phyloP scores from a whole-genome alignment of 2,888 invertebrate species.

The Amphipoea lucens region DNA sequence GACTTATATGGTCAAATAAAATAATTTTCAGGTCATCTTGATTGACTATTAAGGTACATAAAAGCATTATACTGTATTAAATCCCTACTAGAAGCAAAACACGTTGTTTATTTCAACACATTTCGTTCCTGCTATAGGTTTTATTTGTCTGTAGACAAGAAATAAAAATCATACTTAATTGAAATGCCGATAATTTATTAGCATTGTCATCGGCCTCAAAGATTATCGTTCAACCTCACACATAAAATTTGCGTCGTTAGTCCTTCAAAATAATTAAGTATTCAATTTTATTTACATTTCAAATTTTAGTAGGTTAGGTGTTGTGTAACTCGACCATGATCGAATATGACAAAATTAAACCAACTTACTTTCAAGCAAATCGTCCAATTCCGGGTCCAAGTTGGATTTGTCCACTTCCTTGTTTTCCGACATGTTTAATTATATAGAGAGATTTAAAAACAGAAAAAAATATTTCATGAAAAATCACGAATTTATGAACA shows the following conservation, averaged over 20 bases:
- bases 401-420: conserved; percentile 81
- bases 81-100: neutral
- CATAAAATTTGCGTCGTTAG: conserved; percentile 14
- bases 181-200: neutral
- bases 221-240: neutral
- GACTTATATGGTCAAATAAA: too few species aligned
- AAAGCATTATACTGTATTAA: neutral
- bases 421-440: conserved; percentile 83
- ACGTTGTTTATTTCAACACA: neutral
- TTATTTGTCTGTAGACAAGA: neutral
- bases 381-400: conserved; percentile 93
- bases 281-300: conserved; percentile 59
- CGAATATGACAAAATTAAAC: conserved; percentile 51
- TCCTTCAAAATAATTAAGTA: conserved; percentile 47
- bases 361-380: conserved; percentile 94
- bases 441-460: conserved; percentile 48
- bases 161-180: neutral
- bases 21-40: neutral
- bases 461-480: conserved; percentile 61
- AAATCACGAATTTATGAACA: conserved; percentile 47
- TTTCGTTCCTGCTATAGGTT: neutral
- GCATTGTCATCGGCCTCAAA: neutral
- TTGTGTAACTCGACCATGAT: conserved; percentile 76
- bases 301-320: conserved; percentile 71
- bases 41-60: neutral